phyloP scores from a whole-genome alignment of 2,797 vertebrate species.

The Takifugu ocellatus region DNA sequence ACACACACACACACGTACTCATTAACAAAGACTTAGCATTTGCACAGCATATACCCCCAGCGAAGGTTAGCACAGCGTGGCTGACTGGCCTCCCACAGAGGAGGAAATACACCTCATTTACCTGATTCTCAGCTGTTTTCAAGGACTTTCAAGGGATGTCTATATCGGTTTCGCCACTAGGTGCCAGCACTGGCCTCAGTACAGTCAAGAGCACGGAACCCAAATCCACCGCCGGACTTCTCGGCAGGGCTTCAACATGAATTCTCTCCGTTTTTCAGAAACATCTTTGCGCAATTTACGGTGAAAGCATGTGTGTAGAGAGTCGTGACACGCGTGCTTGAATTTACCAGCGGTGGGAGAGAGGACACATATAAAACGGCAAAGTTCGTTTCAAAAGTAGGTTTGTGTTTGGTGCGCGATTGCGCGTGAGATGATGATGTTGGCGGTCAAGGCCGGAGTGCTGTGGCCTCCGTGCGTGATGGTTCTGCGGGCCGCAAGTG shows the following conservation, averaged over 20 bases:
- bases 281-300: not conserved
- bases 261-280: not conserved
- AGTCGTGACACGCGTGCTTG: not conserved
- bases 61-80: slow-evolving; percentile 41
- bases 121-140: slow-evolving; percentile 51
- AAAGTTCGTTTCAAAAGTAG: slow-evolving; percentile 7
- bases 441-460: slow-evolving; percentile 13
- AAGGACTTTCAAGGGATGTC: not conserved
- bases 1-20: slow-evolving; percentile 53
- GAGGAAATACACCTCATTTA: slow-evolving; percentile 59
- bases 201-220: slow-evolving; percentile 4
- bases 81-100: slow-evolving; percentile 65
- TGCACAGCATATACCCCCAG: slow-evolving; percentile 55
- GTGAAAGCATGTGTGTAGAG: not conserved
- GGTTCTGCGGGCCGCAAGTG: slow-evolving; percentile 28
- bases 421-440: not conserved
- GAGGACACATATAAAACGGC: not conserved
- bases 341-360: not conserved
- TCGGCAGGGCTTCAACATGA: not conserved
- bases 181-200: slow-evolving; percentile 60
- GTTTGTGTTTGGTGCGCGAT: slow-evolving; percentile 5
- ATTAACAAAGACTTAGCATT: slow-evolving; percentile 71
- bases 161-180: slow-evolving; percentile 57
- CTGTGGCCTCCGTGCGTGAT: slow-evolving; percentile 31
- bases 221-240: slow-evolving; percentile 1